phyloP scores from a whole-genome alignment of 2,888 invertebrate genomes.

The Autographa pulchrina region DNA sequence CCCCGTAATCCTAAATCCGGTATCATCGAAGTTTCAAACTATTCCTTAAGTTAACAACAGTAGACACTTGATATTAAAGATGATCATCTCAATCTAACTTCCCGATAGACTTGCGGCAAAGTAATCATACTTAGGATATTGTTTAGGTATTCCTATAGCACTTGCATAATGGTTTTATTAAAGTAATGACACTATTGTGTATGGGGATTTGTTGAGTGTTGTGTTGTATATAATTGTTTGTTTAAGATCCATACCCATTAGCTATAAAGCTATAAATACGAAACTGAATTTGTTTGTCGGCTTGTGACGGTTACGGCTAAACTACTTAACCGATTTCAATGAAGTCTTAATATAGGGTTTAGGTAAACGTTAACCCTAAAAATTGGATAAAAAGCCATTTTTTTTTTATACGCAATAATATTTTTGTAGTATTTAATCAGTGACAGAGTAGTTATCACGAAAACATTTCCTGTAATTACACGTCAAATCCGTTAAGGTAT shows the following conservation, averaged over 20 bases:
- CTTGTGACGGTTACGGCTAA: neutral
- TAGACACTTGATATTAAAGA: conserved; percentile 48
- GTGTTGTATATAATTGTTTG: neutral
- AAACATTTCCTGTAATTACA: neutral
- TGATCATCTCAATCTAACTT: conserved; percentile 57
- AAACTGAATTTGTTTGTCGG: neutral
- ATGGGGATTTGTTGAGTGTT: neutral
- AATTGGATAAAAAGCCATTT: too few relatives aligned
- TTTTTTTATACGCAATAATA: too few relatives aligned
- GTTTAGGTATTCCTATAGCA: conserved; percentile 23
- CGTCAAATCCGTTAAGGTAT: neutral
- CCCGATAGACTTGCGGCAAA: conserved; percentile 47
- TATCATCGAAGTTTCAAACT: conserved; percentile 30
- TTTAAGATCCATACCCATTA: neutral
- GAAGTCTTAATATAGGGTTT: too few relatives aligned
- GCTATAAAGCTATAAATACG: neutral
- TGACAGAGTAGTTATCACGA: neutral
- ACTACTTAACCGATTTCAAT: too few relatives aligned
- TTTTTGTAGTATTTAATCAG: neutral
- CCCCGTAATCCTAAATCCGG: conserved; percentile 22
- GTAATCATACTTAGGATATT: conserved; percentile 52
- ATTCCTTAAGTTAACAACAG: conserved; percentile 44
- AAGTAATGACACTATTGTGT: conserved; percentile 12
- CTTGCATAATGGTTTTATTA: conserved; percentile 29
- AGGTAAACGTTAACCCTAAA: too few relatives aligned